These are phyloP conservation scores for Drosophila mayri DNA, from an alignment of 1,140 invertebrate species.

Conservation along the genomic window DNA sequence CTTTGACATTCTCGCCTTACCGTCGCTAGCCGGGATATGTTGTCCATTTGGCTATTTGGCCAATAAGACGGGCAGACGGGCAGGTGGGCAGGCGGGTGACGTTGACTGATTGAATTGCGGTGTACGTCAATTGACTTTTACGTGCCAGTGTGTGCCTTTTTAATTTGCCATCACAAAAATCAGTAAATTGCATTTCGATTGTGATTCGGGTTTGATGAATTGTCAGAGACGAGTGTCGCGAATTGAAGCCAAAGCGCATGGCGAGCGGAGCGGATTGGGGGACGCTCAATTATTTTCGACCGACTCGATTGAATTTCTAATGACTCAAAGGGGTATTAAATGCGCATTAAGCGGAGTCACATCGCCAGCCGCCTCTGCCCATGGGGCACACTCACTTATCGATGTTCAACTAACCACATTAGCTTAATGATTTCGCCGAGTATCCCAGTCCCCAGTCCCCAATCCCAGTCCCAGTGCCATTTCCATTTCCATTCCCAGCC, in stretches of 20 bases:
- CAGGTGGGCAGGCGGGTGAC: constrained; percentile 25
- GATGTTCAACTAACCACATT: constrained; percentile 72
- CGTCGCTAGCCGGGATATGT: constrained; percentile 7
- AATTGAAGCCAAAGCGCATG: constrained; percentile 20
- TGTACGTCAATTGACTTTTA: constrained; percentile 39
- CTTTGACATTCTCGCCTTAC: constrained; percentile 27
- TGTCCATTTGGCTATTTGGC: constrained; percentile 49
- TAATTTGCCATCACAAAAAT: constrained; percentile 67
- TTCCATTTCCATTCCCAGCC: constrained; percentile 37
- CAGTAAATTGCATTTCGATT: constrained; percentile 67
- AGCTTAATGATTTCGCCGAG: constrained; percentile 77
- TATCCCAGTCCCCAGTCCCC: constrained; percentile 43
- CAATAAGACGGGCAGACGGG: constrained; percentile 34
- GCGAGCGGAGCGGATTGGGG: not conserved
- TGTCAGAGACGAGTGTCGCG: constrained; percentile 41
- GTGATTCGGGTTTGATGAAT: constrained; percentile 67
- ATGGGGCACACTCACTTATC: constrained; percentile 70
- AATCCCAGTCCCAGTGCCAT: constrained; percentile 9
- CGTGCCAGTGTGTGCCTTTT: constrained; percentile 32
- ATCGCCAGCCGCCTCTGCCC: constrained; percentile 34
- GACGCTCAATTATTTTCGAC: constrained; percentile 39
- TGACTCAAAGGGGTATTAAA: constrained; percentile 67
- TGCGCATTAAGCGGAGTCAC: constrained; percentile 62
- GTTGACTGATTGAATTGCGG: constrained; percentile 68
- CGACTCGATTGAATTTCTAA: constrained; percentile 64